These are phyloP conservation scores for Irena cyanogastra DNA, from an alignment of 2,113 vertebrate genomes.

Conservation along the genomic window DNA sequence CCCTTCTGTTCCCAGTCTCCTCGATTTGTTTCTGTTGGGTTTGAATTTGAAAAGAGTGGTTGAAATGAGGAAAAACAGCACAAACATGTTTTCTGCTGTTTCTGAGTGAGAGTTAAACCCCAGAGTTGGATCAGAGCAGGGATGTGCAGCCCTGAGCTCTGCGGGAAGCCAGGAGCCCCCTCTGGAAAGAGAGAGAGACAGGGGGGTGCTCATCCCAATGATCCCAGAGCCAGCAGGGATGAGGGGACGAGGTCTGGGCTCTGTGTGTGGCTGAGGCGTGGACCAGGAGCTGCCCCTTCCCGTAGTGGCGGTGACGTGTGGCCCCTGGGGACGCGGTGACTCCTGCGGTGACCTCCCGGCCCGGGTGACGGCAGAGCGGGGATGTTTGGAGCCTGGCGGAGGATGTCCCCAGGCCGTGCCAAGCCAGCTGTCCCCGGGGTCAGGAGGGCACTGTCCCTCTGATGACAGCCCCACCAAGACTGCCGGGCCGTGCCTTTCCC, in stretches of 20 bases:
- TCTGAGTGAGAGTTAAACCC: not conserved
- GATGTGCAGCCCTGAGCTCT: not conserved
- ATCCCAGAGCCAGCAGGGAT: not conserved
- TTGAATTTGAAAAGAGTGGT: not conserved
- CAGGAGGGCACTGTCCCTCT: not conserved
- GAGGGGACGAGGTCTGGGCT: rapidly evolving
- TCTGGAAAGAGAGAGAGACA: no score
- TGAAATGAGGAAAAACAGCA: not conserved
- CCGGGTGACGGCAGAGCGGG: not conserved
- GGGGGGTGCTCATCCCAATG: rapidly evolving
- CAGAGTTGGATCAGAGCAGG: not conserved
- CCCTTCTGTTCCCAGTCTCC: rapidly evolving
- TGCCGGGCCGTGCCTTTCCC: not conserved
- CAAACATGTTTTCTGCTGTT: not conserved
- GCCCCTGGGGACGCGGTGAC: not conserved
- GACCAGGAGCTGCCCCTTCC: not conserved
- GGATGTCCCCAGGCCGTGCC: not conserved
- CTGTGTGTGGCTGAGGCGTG: not conserved
- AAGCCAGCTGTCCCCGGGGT: not conserved
- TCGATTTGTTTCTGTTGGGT: not conserved
- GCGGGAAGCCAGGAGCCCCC: rapidly evolving
- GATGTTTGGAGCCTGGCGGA: not conserved
- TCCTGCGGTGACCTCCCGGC: not conserved
- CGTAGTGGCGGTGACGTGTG: rapidly evolving
- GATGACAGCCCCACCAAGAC: not conserved